Evolutionary conservation across 2,113 vertebrate species (phyloP).

Genomic region (Melanostigma gelatinosum): DNA sequence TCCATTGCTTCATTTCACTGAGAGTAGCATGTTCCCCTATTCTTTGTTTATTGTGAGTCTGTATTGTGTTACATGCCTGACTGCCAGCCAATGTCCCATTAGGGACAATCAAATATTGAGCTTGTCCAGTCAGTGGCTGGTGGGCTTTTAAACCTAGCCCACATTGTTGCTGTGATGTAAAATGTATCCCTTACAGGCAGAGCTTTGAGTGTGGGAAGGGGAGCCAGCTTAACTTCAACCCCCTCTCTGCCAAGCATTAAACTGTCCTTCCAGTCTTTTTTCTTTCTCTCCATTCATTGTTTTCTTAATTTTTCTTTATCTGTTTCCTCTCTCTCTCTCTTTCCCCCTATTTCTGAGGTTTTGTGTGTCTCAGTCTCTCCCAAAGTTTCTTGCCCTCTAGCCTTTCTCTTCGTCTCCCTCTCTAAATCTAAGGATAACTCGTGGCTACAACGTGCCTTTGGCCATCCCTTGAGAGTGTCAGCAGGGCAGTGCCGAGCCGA

Average conservation of each 20-base stretch:
- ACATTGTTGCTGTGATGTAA: conserved; percentile 40
- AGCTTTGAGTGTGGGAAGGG: conserved; percentile 37
- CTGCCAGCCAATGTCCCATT: conserved; percentile 70
- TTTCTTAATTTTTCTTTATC: conserved; percentile 25
- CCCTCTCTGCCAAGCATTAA: conserved; percentile 35
- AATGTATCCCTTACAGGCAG: conserved; percentile 49
- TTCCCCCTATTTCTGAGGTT: not conserved
- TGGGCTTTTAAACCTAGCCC: conserved; percentile 52
- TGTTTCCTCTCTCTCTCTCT: not conserved
- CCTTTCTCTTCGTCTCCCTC: conserved; percentile 15
- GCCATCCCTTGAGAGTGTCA: conserved; percentile 35
- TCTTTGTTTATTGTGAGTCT: conserved; percentile 61
- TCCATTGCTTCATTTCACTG: conserved; percentile 44
- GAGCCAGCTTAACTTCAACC: conserved; percentile 36
- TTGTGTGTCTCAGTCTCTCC: not conserved
- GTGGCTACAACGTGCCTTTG: conserved; percentile 32
- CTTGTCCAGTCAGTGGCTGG: conserved; percentile 51
- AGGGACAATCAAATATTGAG: conserved; percentile 66
- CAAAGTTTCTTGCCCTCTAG: not conserved
- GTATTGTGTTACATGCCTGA: conserved; percentile 65
- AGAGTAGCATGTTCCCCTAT: conserved; percentile 41
- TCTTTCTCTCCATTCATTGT: not conserved
- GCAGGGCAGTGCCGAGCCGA: conserved; percentile 17
- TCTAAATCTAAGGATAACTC: conserved; percentile 46
- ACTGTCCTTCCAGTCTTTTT: conserved; percentile 24